Conservation (phyloP, 2,797 vertebrate genomes). For the Chloroceryle inda region DNA sequence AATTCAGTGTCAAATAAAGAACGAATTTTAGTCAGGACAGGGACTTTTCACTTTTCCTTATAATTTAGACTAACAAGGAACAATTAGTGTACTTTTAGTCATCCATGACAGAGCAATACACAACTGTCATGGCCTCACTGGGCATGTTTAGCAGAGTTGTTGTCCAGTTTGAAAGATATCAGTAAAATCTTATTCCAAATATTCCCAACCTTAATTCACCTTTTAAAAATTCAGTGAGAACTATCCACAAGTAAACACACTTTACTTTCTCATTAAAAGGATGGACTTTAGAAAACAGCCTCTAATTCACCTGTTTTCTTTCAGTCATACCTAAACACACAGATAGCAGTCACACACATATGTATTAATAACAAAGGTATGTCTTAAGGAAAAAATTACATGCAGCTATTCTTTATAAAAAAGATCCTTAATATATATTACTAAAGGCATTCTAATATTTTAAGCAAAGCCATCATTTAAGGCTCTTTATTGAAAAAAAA, state of each 20-base stretch:
- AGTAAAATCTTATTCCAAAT: background rate
- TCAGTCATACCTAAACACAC: background rate
- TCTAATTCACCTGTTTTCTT: background rate
- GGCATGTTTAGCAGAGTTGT: background rate
- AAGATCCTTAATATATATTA: background rate
- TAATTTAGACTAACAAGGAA: background rate
- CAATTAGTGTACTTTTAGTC: background rate
- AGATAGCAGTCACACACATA: background rate
- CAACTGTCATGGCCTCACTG: background rate
- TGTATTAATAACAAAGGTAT: background rate
- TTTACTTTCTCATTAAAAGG: background rate
- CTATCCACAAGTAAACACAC: background rate
- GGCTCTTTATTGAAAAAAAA: background rate
- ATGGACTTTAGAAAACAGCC: background rate
- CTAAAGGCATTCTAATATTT: background rate
- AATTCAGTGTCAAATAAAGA: constrained; percentile 45
- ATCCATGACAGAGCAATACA: background rate
- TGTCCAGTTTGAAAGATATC: background rate
- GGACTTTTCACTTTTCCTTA: background rate
- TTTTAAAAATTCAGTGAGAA: background rate
- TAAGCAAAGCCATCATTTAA: background rate
- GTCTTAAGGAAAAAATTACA: background rate
- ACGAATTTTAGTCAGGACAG: constrained; percentile 30
- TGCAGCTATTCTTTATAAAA: background rate
- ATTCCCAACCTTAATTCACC: background rate